Evolutionary conservation across 2,113 vertebrate genomes (phyloP).

Genomic region (Pontoporia blainvillei): DNA sequence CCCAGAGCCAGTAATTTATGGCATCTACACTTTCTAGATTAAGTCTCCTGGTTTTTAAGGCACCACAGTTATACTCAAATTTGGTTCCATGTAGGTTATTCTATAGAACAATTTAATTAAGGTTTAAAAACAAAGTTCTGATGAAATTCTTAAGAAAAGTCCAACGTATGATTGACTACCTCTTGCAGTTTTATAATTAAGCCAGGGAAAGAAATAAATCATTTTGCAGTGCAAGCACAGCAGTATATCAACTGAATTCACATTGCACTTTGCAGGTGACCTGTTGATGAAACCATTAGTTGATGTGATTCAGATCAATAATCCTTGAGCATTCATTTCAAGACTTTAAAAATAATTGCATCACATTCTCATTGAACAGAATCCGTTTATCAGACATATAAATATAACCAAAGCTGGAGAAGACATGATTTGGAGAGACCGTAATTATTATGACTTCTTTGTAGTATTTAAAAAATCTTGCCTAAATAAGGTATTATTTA

Average conservation of each 20-base stretch:
- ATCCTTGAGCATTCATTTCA: constrained; percentile 27
- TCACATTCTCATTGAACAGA: constrained; percentile 42
- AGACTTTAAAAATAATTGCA: constrained; percentile 58
- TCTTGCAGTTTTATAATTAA: constrained; percentile 64
- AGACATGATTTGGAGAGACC: constrained; percentile 13
- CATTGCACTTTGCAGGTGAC: constrained; percentile 51
- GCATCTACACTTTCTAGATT: neutral
- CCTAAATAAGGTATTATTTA: neutral
- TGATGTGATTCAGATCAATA: constrained; percentile 55
- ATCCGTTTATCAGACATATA: constrained; percentile 33
- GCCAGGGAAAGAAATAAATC: constrained; percentile 63
- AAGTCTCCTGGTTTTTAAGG: constrained; percentile 19
- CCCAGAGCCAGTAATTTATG: neutral
- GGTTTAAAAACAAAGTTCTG: constrained; percentile 52
- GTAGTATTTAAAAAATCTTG: constrained; percentile 25
- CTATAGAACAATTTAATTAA: constrained; percentile 55
- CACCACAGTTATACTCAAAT: neutral
- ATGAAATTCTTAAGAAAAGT: constrained; percentile 48
- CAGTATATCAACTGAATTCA: constrained; percentile 55
- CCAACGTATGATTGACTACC: constrained; percentile 53
- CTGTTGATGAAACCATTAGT: constrained; percentile 60
- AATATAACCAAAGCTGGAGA: constrained; percentile 28
- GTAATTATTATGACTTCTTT: neutral
- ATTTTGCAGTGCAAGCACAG: constrained; percentile 50
- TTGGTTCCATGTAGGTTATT: constrained; percentile 13